phyloP scores from a whole-genome alignment of 2,797 vertebrate species.

The Tachyglossus aculeatus region DNA sequence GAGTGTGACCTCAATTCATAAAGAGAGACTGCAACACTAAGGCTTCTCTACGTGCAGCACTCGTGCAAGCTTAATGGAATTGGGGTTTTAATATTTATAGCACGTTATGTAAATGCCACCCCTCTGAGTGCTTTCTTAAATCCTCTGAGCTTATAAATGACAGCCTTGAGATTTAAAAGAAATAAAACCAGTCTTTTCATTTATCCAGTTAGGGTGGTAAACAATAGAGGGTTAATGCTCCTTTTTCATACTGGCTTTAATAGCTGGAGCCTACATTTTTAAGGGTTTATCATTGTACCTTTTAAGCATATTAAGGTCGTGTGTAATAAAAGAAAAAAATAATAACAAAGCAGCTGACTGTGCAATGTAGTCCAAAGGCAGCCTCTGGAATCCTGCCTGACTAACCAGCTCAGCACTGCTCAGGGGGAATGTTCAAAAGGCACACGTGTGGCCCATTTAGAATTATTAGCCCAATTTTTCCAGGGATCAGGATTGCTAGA shows the following conservation, averaged over 20 bases:
- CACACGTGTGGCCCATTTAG: constrained; percentile 1
- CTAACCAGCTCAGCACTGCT: constrained; percentile 9
- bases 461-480: neutral
- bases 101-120: constrained; percentile 62
- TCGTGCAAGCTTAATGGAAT: constrained; percentile 44
- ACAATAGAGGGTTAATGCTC: constrained; percentile 67
- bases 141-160: constrained; percentile 74
- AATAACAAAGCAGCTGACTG: constrained; percentile 41
- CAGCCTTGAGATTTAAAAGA: constrained; percentile 60
- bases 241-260: constrained; percentile 53
- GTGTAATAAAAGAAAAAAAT: constrained; percentile 25
- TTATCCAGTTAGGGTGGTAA: constrained; percentile 65
- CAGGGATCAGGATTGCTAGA: neutral
- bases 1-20: constrained; percentile 54
- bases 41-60: constrained; percentile 30
- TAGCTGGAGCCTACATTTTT: constrained; percentile 47
- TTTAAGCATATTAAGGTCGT: constrained; percentile 59
- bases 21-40: constrained; percentile 43
- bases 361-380: constrained; percentile 22
- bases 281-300: constrained; percentile 56
- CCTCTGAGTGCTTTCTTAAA: constrained; percentile 67
- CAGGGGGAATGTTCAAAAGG: constrained; percentile 20
- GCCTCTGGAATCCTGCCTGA: constrained; percentile 32
- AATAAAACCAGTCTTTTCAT: constrained; percentile 66
- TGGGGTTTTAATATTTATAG: constrained; percentile 66